A percentile compares a stretch with the other conserved stretches of the same genome.
Evolutionary conservation across 2,797 vertebrate genomes (phyloP).

Genomic region (Adelosebastes latens): DNA sequence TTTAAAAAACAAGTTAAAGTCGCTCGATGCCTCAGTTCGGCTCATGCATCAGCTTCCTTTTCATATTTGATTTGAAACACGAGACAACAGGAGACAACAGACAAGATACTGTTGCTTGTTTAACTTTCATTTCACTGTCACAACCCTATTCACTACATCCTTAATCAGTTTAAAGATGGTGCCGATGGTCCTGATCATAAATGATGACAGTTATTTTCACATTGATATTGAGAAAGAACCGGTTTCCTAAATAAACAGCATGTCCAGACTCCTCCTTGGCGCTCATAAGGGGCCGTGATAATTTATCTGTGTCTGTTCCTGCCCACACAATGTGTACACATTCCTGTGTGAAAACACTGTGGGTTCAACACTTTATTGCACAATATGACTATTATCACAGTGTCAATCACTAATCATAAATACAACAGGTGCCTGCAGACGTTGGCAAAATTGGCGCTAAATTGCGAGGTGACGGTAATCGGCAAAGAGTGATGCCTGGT

Average conservation of each 20-base stretch:
- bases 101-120: not conserved
- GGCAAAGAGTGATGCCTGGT: not conserved
- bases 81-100: not conserved
- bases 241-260: constrained; percentile 44
- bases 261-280: constrained; percentile 40
- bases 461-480: not conserved
- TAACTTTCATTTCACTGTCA: not conserved
- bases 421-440: constrained; percentile 8
- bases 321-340: not conserved
- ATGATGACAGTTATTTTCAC: not conserved
- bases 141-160: not conserved
- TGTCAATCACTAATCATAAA: not conserved
- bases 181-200: not conserved
- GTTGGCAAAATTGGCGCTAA: not conserved
- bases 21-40: not conserved
- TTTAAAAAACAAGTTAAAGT: not conserved
- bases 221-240: constrained; percentile 41
- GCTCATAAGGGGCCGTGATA: not conserved
- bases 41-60: not conserved
- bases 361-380: constrained; percentile 20
- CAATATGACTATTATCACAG: constrained; percentile 8
- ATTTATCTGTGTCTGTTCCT: constrained; percentile 6
- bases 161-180: not conserved
- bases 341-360: constrained; percentile 29
- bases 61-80: not conserved